phyloP scores from a whole-genome alignment of 2,113 vertebrate species.

The Cebidichthys violaceus region DNA sequence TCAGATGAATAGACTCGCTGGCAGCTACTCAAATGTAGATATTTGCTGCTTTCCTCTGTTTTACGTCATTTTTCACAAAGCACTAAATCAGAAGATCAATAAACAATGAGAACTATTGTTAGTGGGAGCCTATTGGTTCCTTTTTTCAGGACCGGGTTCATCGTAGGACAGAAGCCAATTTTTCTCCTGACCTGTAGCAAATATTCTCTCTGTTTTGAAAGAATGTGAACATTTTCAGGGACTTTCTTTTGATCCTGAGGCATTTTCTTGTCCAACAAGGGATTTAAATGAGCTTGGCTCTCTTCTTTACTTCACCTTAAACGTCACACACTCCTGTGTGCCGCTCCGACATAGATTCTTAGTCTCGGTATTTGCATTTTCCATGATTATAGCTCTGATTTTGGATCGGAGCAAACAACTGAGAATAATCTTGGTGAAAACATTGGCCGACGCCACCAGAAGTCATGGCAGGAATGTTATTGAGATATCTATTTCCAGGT shows the following conservation, averaged over 20 bases:
- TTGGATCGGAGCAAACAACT: slow-evolving; percentile 60
- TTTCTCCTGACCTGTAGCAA: background rate
- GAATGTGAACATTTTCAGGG: background rate
- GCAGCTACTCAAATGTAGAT: background rate
- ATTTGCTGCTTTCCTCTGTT: background rate
- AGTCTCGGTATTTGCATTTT: background rate
- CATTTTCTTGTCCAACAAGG: slow-evolving; percentile 11
- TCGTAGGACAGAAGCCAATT: background rate
- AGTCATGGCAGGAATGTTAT: slow-evolving; percentile 69
- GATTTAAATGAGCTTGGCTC: too few relatives aligned
- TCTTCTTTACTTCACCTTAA: background rate
- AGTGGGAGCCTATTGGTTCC: background rate
- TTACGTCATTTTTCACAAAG: background rate
- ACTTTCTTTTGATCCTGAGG: background rate
- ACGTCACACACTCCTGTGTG: slow-evolving; percentile 4
- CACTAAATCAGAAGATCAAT: background rate
- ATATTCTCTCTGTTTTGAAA: slow-evolving; percentile 6
- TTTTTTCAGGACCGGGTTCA: background rate
- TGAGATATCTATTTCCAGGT: slow-evolving; percentile 74
- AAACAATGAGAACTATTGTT: background rate
- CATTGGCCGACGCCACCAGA: slow-evolving; percentile 30
- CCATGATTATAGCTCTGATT: slow-evolving; percentile 23
- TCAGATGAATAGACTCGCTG: too few relatives aligned
- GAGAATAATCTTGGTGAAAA: slow-evolving; percentile 64
- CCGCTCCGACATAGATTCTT: background rate